Base-by-base conservation (phyloP, 2,113 vertebrate genomes). In the Dipodomys ordii region DNA sequence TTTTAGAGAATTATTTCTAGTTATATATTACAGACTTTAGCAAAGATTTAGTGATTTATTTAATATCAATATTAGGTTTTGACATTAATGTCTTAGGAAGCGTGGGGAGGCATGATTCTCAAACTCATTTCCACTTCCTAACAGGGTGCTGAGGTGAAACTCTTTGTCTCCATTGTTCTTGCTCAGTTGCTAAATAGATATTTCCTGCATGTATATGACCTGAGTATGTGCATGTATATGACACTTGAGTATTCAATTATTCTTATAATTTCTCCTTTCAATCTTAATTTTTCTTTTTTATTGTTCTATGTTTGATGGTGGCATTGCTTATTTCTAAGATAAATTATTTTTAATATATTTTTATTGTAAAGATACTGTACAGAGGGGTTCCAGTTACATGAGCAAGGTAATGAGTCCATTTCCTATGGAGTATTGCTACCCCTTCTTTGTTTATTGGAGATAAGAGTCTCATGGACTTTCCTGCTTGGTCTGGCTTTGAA, bases 51-150 rank as follows among this genome's bases (percentile, higher is more conserved):
- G 91, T 96, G 92, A 96, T 93, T 95, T 96, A 96, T 97, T 97
- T 97, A 96, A 95, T 97, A 93, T 96, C 95, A 97, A 93, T 94
- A 96, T 96, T 97, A 93, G 94, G 76, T 91, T 96, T 96, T 96
- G 94, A 95, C 92, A 94, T 93, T 84, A 94, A 94, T 88, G 32
- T 88, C 80, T 88, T 94, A 94, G 86, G 25, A 88, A 90, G 46
- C 35, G 76, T 46, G 84, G 64, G 18, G 16, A 87, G 64, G 83
- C 3, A 13, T 67, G 80, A 57, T 49, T 67, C 46, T 49, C 28
- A 93, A 92, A 91, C 39, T 94, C 44, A 57, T 9, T 81, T 92
- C 27, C 32, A 44, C 27, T 91, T 72, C 35, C 3, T 60, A 76
- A 80, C 88, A 60, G 53, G 20, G 18, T 25, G n/a, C 72, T 18